These are phyloP conservation scores for Saturnia japonica DNA, from an alignment of 2,888 invertebrate genomes.

Conservation along the genomic window DNA sequence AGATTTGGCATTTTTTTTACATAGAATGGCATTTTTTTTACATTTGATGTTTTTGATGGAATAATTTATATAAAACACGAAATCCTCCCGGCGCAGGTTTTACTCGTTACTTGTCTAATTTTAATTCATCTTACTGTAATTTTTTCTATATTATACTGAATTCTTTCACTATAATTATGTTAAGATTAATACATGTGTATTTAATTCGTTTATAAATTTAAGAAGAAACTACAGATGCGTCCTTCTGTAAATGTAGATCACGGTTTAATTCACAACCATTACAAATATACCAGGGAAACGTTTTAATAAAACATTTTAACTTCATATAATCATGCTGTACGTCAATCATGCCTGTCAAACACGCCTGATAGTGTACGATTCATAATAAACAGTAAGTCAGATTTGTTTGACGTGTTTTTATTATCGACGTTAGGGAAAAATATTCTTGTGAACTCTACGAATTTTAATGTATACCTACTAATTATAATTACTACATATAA, in stretches of 20 bases:
- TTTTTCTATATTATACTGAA: background rate
- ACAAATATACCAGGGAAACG: background rate
- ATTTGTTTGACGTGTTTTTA: constrained; percentile 6
- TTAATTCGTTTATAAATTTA: background rate
- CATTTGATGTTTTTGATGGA: too few relatives aligned
- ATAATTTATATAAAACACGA: too few relatives aligned
- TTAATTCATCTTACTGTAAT: background rate
- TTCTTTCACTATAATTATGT: background rate
- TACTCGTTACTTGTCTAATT: too few relatives aligned
- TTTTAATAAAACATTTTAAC: constrained; percentile 13
- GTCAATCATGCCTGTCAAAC: constrained; percentile 14
- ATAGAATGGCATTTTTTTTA: too few relatives aligned
- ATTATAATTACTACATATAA: too few relatives aligned
- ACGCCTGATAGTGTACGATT: constrained; percentile 9
- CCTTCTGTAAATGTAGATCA: background rate
- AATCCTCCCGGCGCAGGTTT: too few relatives aligned
- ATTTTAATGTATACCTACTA: background rate
- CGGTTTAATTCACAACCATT: background rate
- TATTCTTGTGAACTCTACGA: background rate
- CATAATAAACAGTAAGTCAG: constrained; percentile 8
- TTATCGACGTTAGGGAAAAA: background rate
- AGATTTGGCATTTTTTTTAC: too few relatives aligned
- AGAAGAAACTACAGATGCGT: background rate
- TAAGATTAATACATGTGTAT: background rate
- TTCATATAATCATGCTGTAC: background rate